Evolutionary conservation across 2,113 vertebrate species (phyloP), one percentile per base, ranked within the genome.

Genomic region (Scytalopus superciliaris): DNA sequence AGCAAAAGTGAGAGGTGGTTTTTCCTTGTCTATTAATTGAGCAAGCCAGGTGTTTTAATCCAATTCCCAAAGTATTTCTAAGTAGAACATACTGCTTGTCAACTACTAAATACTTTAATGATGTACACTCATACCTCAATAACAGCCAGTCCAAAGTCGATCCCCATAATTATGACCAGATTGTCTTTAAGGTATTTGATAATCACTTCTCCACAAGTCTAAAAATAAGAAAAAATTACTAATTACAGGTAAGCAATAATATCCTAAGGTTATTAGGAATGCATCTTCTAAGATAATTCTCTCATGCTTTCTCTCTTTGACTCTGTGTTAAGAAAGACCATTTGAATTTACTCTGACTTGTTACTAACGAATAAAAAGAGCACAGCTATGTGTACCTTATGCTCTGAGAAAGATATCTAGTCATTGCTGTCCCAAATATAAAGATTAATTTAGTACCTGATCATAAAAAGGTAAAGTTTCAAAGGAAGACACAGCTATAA

Each of bases 141-240:
- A 74, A 84, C n/a, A 3, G 97, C 96, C 89, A 98, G 72, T 95
- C 98, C 98, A 96, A 98, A 98, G 40, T 98, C 93, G 0, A 98
- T 57, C 45, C 97, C 98, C 73, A 97, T 95, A 69, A 98, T 12
- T 87, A 98, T 75, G 21, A 75, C 2, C 55, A 97, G 39, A 59
- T 86, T 66, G 4, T 96, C 90, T 76, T 91, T 60, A n/a, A 98
- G 0, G 5, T 59, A 14, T 2, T 96, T 9, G 2, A 28, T 16
- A 22, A 98, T 31, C 12, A 63, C 37, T 25, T 44, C 2, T 63
- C 33, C 24, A 81, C 98, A 98, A 52, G 91, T 0, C 98, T 98
- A 96, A 97, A 95, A 84, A 85, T 31, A 92, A 84, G 75, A 85
- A 16, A 89, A 33, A 96, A 40, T 60, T 5, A 64, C 69, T 77